Evolutionary conservation across 2,797 vertebrate species (phyloP).

Genomic region (Microctenopoma steveboyesi): DNA sequence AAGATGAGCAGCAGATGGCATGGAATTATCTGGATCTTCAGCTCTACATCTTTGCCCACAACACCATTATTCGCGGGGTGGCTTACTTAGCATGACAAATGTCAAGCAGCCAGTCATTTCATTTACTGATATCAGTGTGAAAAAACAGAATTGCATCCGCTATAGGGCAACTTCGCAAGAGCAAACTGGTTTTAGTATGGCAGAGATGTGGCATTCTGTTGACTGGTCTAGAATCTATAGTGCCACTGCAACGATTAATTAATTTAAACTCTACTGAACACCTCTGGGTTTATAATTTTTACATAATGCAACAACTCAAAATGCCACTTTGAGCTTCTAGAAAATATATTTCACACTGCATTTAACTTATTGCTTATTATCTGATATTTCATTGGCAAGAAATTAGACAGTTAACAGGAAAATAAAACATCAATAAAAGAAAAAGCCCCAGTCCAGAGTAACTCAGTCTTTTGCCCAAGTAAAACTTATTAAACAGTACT

Average conservation of each 20-base stretch:
- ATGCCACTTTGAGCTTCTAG: background rate
- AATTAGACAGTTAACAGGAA: background rate
- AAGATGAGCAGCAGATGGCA: constrained; percentile 70
- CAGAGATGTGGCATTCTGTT: constrained; percentile 6
- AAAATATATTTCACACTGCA: no score
- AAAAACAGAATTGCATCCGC: constrained; percentile 5
- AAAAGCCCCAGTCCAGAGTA: background rate
- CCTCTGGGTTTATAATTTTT: background rate
- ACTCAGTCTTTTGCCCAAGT: background rate
- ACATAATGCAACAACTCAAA: background rate
- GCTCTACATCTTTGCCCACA: constrained; percentile 51
- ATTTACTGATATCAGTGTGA: constrained; percentile 1
- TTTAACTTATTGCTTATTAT: background rate
- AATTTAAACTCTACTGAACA: background rate
- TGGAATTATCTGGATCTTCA: constrained; percentile 70
- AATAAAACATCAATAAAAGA: background rate
- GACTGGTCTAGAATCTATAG: background rate
- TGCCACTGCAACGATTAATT: background rate
- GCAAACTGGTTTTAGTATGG: constrained; percentile 8
- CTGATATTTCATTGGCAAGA: background rate
- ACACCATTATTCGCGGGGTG: constrained; percentile 35
- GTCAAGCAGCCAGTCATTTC: constrained; percentile 4
- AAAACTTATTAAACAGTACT: background rate
- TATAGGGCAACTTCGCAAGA: constrained; percentile 1
- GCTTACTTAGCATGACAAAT: constrained; percentile 18